A percentile compares a stretch with the other conserved stretches of the same genome.
phyloP scores from a whole-genome alignment of 2,888 invertebrate species.

The Ophion obscuratus region DNA sequence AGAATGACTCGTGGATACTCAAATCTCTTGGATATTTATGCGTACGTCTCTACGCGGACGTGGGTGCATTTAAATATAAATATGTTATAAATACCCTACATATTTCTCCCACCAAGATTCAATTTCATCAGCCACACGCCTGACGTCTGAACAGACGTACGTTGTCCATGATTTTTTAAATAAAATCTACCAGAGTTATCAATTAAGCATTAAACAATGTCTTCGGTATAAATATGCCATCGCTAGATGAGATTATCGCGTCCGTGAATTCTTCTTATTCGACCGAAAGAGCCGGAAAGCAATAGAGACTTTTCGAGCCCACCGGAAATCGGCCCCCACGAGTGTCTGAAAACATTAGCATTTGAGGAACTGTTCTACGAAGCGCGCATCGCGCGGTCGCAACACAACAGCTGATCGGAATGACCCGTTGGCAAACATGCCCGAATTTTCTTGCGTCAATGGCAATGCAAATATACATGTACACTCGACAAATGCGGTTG shows the following conservation, averaged over 20 bases:
- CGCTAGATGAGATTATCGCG: neutral
- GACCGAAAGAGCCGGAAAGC: neutral
- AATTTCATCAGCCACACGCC: neutral
- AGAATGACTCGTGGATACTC: neutral
- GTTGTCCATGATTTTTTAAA: neutral
- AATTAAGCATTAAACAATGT: neutral
- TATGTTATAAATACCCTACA: neutral
- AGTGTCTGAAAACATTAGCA: neutral
- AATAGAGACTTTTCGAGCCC: neutral
- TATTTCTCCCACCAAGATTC: neutral
- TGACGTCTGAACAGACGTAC: neutral
- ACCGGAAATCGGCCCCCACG: neutral
- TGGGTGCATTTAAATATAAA: no score
- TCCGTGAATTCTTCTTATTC: neutral
- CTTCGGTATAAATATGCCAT: neutral
- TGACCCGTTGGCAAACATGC: slow-evolving; percentile 51
- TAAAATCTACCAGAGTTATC: neutral
- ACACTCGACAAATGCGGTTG: slow-evolving; percentile 42
- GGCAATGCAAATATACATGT: slow-evolving; percentile 48
- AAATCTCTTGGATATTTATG: neutral
- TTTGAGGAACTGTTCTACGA: neutral
- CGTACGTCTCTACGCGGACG: no score
- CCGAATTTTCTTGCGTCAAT: slow-evolving; percentile 63
- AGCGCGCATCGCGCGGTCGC: neutral
- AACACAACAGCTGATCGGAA: slow-evolving; percentile 65